Evolutionary conservation across 1,140 invertebrate species (phyloP).

Genomic region (Helicoverpa zea): DNA sequence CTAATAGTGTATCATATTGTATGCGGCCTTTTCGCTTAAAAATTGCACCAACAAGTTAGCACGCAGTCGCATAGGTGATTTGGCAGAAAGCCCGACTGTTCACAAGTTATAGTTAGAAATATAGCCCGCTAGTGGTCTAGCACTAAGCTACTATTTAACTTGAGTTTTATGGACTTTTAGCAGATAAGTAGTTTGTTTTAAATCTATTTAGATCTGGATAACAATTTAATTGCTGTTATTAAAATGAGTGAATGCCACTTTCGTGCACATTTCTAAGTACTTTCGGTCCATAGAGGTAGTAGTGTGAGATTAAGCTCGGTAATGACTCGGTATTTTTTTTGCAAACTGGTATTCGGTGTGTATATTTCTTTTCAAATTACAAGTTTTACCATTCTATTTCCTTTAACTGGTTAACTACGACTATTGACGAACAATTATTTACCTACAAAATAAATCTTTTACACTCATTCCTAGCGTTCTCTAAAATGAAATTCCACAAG

Average conservation of each 20-base stretch:
- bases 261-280: neutral
- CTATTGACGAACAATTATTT: neutral
- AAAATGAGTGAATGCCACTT: too few species aligned
- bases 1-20: too few species aligned
- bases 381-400: too few species aligned
- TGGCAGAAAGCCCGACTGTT: conserved; percentile 34
- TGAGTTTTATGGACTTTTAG: conserved; percentile 22
- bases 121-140: conserved; percentile 21
- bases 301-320: neutral
- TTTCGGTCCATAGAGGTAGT: neutral
- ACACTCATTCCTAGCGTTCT: conserved; percentile 14
- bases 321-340: neutral
- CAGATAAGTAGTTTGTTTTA: neutral
- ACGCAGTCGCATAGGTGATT: conserved; percentile 35
- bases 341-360: too few species aligned
- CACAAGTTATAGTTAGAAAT: conserved; percentile 23
- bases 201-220: neutral
- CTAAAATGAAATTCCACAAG: neutral
- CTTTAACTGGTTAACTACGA: neutral
- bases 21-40: neutral
- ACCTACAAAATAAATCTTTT: neutral
- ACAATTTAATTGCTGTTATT: neutral
- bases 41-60: neutral
- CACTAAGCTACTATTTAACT: conserved; percentile 32
- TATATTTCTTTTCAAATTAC: too few species aligned